Evolutionary conservation across 2,888 invertebrate species (phyloP).

Genomic region (Diplolepis rosae): DNA sequence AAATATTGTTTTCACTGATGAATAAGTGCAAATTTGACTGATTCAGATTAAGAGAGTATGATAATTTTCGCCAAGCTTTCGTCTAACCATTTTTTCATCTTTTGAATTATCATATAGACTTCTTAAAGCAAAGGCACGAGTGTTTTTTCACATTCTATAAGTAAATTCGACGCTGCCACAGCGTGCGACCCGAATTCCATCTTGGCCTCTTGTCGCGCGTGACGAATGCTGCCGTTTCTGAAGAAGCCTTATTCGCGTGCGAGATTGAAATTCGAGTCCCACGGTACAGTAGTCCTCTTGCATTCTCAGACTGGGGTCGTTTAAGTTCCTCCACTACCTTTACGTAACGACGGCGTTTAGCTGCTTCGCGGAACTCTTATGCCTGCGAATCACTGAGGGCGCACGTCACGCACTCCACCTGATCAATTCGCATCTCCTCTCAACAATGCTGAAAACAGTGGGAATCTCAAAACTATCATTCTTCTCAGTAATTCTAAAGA

Average conservation of each 20-base stretch:
- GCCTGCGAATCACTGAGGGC: conserved; percentile 39
- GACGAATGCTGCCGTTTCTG: conserved; percentile 46
- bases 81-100: background rate
- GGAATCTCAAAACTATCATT: conserved; percentile 8
- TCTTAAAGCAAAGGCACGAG: conserved; percentile 36
- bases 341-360: conserved; percentile 66
- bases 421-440: conserved; percentile 27
- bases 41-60: too few relatives aligned
- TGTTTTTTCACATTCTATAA: conserved; percentile 32
- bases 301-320: conserved; percentile 65
- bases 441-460: background rate
- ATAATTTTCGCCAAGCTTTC: background rate
- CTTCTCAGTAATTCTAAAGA: background rate
- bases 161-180: conserved; percentile 42
- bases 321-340: conserved; percentile 60
- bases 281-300: conserved; percentile 55
- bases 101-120: background rate
- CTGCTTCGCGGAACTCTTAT: conserved; percentile 65
- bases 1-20: too few relatives aligned
- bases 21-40: too few relatives aligned
- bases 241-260: conserved; percentile 58
- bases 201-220: conserved; percentile 53
- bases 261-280: conserved; percentile 63
- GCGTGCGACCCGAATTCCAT: conserved; percentile 67
- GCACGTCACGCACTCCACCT: conserved; percentile 52